phyloP scores from a whole-genome alignment of 2,888 invertebrate genomes.

The Drosophila rubida region DNA sequence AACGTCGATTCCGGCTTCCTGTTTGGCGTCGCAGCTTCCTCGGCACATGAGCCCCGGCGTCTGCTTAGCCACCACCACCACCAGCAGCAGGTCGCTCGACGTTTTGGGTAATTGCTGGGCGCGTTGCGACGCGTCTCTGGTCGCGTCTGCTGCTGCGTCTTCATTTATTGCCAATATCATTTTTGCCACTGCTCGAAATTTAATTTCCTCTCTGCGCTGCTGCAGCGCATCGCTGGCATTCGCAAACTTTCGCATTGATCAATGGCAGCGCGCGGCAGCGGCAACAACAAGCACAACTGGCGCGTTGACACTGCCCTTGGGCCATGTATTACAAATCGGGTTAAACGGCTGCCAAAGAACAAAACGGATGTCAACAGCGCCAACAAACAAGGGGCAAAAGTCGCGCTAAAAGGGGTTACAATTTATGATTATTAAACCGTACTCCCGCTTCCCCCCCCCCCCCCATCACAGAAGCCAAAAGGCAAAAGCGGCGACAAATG shows the following conservation, averaged over 20 bases:
- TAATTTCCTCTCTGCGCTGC: slow-evolving; percentile 76
- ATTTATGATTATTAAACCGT: slow-evolving; percentile 79
- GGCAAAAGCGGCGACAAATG: slow-evolving; percentile 52
- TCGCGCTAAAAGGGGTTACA: slow-evolving; percentile 72
- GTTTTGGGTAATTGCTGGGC: slow-evolving; percentile 65
- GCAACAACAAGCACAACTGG: slow-evolving; percentile 2
- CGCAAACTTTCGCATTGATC: slow-evolving; percentile 49
- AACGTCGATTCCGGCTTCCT: slow-evolving; percentile 82
- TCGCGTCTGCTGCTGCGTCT: slow-evolving; percentile 55
- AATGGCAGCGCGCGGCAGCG: slow-evolving; percentile 14
- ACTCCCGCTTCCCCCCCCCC: slow-evolving; percentile 25
- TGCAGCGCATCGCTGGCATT: slow-evolving; percentile 39
- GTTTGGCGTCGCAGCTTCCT: slow-evolving; percentile 60
- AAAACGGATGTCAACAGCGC: slow-evolving; percentile 71
- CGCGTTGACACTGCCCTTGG: slow-evolving; percentile 61
- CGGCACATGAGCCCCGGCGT: slow-evolving; percentile 28
- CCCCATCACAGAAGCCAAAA: slow-evolving; percentile 25
- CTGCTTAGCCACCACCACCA: slow-evolving; percentile 36
- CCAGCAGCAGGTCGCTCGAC: too few relatives aligned
- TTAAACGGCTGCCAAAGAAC: slow-evolving; percentile 64
- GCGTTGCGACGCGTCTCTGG: not conserved
- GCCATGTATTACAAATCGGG: slow-evolving; percentile 68
- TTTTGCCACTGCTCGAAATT: slow-evolving; percentile 82
- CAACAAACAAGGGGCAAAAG: slow-evolving; percentile 41
- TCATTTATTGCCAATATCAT: slow-evolving; percentile 81